Conservation (phyloP, 1,140 invertebrate species). For the Lineus longissimus region DNA sequence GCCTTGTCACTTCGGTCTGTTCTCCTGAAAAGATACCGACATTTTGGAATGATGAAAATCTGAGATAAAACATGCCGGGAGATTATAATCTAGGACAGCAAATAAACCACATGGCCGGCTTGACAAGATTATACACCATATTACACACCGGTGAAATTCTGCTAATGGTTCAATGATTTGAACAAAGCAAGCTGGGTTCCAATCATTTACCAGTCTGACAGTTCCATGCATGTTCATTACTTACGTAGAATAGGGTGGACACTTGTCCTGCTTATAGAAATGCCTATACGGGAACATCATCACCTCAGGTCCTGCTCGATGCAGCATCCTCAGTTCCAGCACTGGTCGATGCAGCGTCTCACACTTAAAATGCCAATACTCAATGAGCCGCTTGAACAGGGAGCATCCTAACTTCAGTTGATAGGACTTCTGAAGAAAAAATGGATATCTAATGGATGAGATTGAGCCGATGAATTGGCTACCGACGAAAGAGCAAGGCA, state of each 20-base stretch:
- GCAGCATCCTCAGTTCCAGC: constrained; percentile 37
- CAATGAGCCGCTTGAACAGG: constrained; percentile 38
- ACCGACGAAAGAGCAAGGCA: too few species aligned
- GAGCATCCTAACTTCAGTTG: constrained; percentile 36
- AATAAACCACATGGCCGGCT: constrained; percentile 1
- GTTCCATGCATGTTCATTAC: not conserved
- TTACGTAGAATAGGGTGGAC: constrained; percentile 34
- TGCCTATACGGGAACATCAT: constrained; percentile 33
- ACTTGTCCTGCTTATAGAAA: constrained; percentile 33
- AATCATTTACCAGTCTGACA: not conserved
- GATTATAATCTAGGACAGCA: not conserved
- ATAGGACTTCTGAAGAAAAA: constrained; percentile 28
- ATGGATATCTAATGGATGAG: not conserved
- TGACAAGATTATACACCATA: too few species aligned
- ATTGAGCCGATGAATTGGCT: too few species aligned
- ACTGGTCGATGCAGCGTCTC: constrained; percentile 17
- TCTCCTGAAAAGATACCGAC: constrained; percentile 4
- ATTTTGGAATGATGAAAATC: constrained; percentile 14
- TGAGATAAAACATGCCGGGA: constrained; percentile 8
- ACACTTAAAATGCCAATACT: constrained; percentile 28
- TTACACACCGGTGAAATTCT: too few species aligned
- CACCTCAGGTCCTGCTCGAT: constrained; percentile 43
- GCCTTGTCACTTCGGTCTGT: too few species aligned
- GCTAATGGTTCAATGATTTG: too few species aligned
- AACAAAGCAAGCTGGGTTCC: too few species aligned